Conservation (phyloP, 2,113 vertebrate species). For the Lophura nycthemera region DNA sequence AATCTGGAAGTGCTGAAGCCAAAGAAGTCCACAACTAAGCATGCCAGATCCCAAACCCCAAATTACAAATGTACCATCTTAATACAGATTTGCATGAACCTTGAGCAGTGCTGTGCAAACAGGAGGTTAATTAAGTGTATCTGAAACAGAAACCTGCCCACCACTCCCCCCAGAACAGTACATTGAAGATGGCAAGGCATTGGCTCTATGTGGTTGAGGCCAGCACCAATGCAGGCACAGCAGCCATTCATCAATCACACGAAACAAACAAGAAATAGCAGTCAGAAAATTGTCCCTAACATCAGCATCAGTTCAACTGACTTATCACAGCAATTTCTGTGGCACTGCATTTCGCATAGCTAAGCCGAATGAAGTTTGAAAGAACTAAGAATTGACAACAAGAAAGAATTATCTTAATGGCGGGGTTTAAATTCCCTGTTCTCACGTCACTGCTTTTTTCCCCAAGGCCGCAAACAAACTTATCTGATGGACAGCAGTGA, state of each 20-base stretch:
- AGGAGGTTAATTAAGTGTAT: constrained; percentile 49
- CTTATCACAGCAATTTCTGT: neutral
- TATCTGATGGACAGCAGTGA: constrained; percentile 49
- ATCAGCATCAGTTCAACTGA: neutral
- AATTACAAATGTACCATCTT: constrained; percentile 41
- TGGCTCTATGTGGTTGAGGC: neutral
- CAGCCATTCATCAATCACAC: neutral
- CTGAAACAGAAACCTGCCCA: constrained; percentile 44
- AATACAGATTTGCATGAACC: neutral
- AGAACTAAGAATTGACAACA: constrained; percentile 68
- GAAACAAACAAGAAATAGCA: constrained; percentile 1
- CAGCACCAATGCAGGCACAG: neutral
- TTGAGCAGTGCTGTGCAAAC: neutral
- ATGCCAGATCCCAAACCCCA: constrained; percentile 32
- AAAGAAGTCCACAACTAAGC: constrained; percentile 52
- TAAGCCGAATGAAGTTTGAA: constrained; percentile 53
- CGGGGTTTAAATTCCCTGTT: constrained; percentile 51
- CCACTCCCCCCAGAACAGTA: neutral
- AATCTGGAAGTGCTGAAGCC: constrained; percentile 42
- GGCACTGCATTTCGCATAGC: constrained; percentile 15
- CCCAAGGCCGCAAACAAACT: constrained; percentile 47
- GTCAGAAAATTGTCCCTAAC: constrained; percentile 27
- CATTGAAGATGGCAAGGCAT: neutral
- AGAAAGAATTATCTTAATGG: constrained; percentile 46
- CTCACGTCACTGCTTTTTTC: constrained; percentile 1